Conservation (phyloP, 1,140 invertebrate genomes). For the Pantala flavescens region DNA sequence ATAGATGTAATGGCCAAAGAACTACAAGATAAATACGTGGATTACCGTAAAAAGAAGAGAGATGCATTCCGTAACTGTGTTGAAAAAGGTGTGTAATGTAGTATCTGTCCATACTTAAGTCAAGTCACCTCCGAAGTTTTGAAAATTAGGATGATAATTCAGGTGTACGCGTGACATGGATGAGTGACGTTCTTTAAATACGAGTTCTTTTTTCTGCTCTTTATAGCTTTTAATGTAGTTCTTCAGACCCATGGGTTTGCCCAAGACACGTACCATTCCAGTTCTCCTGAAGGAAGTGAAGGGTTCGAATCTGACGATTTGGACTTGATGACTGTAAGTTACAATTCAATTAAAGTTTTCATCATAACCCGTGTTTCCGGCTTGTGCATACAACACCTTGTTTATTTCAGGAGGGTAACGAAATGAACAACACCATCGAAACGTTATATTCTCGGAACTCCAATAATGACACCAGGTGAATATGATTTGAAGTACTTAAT, state of each 20-base stretch:
- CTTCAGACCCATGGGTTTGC: background rate
- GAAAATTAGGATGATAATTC: too few species aligned
- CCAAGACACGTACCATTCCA: background rate
- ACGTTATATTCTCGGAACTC: background rate
- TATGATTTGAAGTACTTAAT: background rate
- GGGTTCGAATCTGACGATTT: background rate
- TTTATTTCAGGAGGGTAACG: background rate
- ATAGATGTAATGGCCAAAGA: conserved; percentile 60
- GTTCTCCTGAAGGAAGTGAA: background rate
- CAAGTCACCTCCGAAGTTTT: too few species aligned
- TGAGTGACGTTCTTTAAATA: too few species aligned
- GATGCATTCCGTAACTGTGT: conserved; percentile 53
- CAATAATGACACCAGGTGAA: background rate
- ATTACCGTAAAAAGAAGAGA: conserved; percentile 57
- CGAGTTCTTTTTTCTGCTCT: too few species aligned
- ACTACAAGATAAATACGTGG: conserved; percentile 54
- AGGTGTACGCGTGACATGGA: too few species aligned
- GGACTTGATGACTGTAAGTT: background rate
- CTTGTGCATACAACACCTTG: background rate
- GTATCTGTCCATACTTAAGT: conserved; percentile 33
- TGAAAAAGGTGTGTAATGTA: conserved; percentile 43
- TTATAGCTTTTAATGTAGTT: background rate
- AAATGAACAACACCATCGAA: background rate
- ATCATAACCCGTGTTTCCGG: background rate
- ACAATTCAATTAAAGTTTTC: background rate